These are phyloP conservation scores for Seriola dumerili DNA, from an alignment of 2,113 vertebrate species.

Conservation along the genomic window DNA sequence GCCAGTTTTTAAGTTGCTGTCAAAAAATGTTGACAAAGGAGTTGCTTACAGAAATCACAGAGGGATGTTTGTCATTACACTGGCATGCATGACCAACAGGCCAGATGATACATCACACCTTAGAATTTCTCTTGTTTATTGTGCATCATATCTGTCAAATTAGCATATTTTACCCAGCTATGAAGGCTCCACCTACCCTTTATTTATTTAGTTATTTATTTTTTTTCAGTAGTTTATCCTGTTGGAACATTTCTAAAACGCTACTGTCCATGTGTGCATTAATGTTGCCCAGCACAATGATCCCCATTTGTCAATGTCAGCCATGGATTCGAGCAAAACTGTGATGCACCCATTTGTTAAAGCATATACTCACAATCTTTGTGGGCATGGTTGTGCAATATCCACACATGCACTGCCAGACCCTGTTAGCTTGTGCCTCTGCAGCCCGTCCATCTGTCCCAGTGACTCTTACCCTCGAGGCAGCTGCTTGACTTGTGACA, in stretches of 20 bases:
- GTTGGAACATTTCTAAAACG: constrained; percentile 49
- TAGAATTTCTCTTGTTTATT: constrained; percentile 11
- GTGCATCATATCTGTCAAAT: constrained; percentile 24
- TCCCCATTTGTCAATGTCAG: constrained; percentile 69
- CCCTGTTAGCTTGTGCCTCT: constrained; percentile 27
- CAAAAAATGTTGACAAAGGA: neutral
- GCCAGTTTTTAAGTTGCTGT: neutral
- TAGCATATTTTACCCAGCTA: constrained; percentile 30
- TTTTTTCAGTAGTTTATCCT: constrained; percentile 38
- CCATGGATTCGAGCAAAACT: constrained; percentile 46
- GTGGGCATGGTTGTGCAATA: constrained; percentile 30
- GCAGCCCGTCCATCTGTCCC: constrained; percentile 20
- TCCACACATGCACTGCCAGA: constrained; percentile 10
- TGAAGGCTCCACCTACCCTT: neutral
- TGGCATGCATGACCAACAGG: constrained; percentile 17
- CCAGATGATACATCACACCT: constrained; percentile 7
- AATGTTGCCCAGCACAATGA: constrained; percentile 47
- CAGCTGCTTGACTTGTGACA: constrained; percentile 45
- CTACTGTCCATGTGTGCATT: constrained; percentile 47
- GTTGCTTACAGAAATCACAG: neutral
- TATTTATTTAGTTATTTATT: no score
- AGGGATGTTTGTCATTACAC: neutral
- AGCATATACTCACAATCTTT: constrained; percentile 18
- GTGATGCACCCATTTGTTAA: constrained; percentile 46
- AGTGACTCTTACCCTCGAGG: constrained; percentile 31